These are phyloP conservation scores for Pseudomyrmex dendroicus DNA, from an alignment of 1,140 invertebrate genomes.

Conservation along the genomic window DNA sequence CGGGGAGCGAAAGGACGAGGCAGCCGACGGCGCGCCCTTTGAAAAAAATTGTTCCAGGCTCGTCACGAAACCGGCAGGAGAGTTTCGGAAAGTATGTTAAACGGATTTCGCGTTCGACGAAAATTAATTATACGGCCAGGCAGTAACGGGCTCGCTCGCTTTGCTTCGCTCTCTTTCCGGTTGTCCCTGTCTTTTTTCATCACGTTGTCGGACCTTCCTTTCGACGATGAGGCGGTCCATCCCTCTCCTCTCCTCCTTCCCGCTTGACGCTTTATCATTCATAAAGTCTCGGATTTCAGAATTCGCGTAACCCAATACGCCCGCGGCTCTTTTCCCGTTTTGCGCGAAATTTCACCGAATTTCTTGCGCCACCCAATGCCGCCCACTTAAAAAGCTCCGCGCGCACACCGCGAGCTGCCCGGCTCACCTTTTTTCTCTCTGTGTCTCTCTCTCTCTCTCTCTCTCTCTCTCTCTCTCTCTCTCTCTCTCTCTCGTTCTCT, in stretches of 20 bases:
- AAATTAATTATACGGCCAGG: conserved; percentile 67
- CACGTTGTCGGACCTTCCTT: conserved; percentile 58
- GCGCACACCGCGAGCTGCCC: conserved; percentile 35
- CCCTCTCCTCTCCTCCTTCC: background rate
- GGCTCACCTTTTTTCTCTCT: background rate
- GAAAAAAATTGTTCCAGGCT: conserved; percentile 71
- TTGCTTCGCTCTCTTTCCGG: conserved; percentile 24
- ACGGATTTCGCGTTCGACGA: conserved; percentile 65
- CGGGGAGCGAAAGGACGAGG: conserved; percentile 57
- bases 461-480: background rate
- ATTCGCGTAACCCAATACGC: conserved; percentile 48
- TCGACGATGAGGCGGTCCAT: conserved; percentile 55
- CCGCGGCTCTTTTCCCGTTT: conserved; percentile 59
- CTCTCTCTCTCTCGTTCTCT: conserved; percentile 34
- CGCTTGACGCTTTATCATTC: conserved; percentile 54
- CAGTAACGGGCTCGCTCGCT: conserved; percentile 43
- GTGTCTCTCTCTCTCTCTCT: background rate
- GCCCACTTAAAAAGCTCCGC: conserved; percentile 58
- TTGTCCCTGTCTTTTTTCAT: conserved; percentile 31
- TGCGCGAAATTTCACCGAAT: conserved; percentile 61
- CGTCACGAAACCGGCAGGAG: conserved; percentile 61
- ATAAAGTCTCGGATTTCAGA: conserved; percentile 52
- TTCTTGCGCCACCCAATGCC: conserved; percentile 44
- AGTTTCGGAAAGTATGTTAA: conserved; percentile 69
- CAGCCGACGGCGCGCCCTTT: conserved; percentile 61